Evolutionary conservation across 2,797 vertebrate genomes (phyloP), one percentile per base, ranked within the genome.

Genomic region (Muraenolepis orangiensis): DNA sequence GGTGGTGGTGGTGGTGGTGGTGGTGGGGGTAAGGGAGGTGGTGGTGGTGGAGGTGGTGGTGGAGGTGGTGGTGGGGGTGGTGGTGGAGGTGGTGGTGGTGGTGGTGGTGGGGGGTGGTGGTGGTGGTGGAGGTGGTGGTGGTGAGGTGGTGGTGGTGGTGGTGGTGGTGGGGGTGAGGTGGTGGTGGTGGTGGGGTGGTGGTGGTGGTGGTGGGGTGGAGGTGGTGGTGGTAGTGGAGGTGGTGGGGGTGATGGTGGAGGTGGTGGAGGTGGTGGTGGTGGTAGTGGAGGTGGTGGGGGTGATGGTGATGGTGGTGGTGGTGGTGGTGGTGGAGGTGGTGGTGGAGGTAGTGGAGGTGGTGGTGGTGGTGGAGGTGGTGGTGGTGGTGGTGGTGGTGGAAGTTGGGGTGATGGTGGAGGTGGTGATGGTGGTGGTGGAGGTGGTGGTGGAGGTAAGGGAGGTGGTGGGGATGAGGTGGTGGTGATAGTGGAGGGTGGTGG

Each of bases 221-320:
- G 57, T 78, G 72, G 57, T n/a, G n/a, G n/a, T n/a, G n/a, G n/a
- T n/a, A n/a, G 79, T 76, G 76, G 66, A 86, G 69, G 81, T 42
- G 32, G 16, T 66, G 23, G 75, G 6, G 51, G 8, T 8, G 2
- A n/a, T n/a, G n/a, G 61, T 79, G 72, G 51, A 20, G 61, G 57
- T 69, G 73, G 77, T 26, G 77, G 66, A n/a, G n/a, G n/a, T 40
- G 36, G 78, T 72, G 57, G 66, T 57, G 72, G 57, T n/a, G n/a
- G n/a, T n/a, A n/a, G n/a, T 28, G 69, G 57, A 57, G 73, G 76
- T 29, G 77, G 66, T 61, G 32, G 78, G 71, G 57, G 61, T 67
- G 23, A n/a, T n/a, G n/a, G n/a, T n/a, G n/a, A n/a, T n/a, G n/a
- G n/a, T n/a, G n/a, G n/a, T n/a, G 26, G 46, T 23, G 77, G 83